Evolutionary conservation across 2,888 invertebrate genomes (phyloP), one percentile per base, ranked within the genome.

Genomic region (Smittia sp.): DNA sequence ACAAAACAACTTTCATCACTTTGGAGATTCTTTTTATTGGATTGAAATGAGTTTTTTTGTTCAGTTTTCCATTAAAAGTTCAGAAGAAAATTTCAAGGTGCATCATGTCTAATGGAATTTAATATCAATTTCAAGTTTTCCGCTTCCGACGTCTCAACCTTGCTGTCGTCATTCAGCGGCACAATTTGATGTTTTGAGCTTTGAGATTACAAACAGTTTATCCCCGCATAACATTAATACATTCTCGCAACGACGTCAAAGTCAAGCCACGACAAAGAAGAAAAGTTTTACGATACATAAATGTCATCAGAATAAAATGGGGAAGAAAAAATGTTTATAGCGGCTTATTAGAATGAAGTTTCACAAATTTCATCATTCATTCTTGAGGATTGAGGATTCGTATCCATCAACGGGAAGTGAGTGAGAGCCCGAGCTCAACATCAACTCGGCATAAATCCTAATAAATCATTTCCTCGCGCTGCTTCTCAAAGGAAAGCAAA

Each of bases 381-480:
- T 20, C n/a, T n/a, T n/a, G n/a, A n/a, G n/a, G n/a, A n/a, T 54
- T 6, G 13, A 24, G 25, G 54, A 24, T 52, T 18, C 69, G 54
- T 25, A 69, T 69, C 69, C 69, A 69, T 69, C 69, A 69, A 54
- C 69, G 46, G 18, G 18, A 9, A 32, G 32, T 3, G 32, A 32
- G n/a, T n/a, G n/a, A n/a, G n/a, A 6, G 52, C 52, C 15, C 4
- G 38, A 18, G 46, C 46, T 68, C 68, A 68, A 68, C 68, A 68
- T 68, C 68, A 68, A n/a, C 25, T 69, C 25, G 6, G 41, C 41
- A 69, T 69, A 41, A 54, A 69, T 69, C 69, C 69, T 54, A 52
- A 69, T 69, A 69, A 69, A 69, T 69, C 69, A 69, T 69, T 69
- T 69, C 54, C 54, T 27, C 69, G 69, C 69, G 54, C 58, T 15